phyloP scores from a whole-genome alignment of 1,140 invertebrate species.

The Pseudomyrmex pallidus region DNA sequence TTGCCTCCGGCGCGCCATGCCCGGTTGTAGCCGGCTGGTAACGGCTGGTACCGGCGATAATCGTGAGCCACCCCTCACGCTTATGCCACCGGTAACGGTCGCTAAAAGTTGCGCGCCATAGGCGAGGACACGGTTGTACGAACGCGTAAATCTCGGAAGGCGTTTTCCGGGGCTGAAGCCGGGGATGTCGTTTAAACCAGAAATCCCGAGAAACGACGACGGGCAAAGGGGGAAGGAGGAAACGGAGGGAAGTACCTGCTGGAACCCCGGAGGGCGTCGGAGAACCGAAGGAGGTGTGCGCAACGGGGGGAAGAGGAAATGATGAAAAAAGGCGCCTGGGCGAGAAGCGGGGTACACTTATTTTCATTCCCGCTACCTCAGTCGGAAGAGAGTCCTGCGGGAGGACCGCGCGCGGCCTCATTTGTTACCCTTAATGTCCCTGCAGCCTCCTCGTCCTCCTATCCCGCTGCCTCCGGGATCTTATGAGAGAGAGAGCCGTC shows the following conservation, averaged over 20 bases:
- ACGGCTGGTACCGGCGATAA: slow-evolving; percentile 60
- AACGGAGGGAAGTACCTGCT: slow-evolving; percentile 51
- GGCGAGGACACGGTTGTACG: slow-evolving; percentile 44
- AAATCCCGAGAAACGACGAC: slow-evolving; percentile 33
- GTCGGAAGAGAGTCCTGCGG: slow-evolving; percentile 81
- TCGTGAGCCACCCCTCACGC: slow-evolving; percentile 48
- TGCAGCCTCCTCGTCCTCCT: slow-evolving; percentile 62
- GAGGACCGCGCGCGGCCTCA: slow-evolving; percentile 78
- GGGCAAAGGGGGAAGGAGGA: slow-evolving; percentile 39
- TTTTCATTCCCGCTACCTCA: slow-evolving; percentile 81
- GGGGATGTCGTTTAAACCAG: slow-evolving; percentile 39
- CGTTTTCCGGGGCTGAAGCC: slow-evolving; percentile 17
- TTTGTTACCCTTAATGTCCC: slow-evolving; percentile 83
- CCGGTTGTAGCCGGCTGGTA: slow-evolving; percentile 45
- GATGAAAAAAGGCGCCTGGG: slow-evolving; percentile 69
- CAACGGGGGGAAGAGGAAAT: slow-evolving; percentile 58
- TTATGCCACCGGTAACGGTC: slow-evolving; percentile 47
- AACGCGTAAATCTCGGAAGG: slow-evolving; percentile 72
- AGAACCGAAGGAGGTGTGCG: slow-evolving; percentile 57
- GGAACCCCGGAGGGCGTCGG: slow-evolving; percentile 34
- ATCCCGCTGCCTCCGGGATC: slow-evolving; percentile 65
- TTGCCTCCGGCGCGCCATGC: slow-evolving; percentile 7
- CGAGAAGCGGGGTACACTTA: slow-evolving; percentile 78
- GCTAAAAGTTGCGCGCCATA: slow-evolving; percentile 49
- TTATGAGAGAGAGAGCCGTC: slow-evolving; percentile 63